A percentile compares a stretch with the other conserved stretches of the same genome.
phyloP scores from a whole-genome alignment of 2,888 invertebrate genomes.

The Nemotelus nigrinus region DNA sequence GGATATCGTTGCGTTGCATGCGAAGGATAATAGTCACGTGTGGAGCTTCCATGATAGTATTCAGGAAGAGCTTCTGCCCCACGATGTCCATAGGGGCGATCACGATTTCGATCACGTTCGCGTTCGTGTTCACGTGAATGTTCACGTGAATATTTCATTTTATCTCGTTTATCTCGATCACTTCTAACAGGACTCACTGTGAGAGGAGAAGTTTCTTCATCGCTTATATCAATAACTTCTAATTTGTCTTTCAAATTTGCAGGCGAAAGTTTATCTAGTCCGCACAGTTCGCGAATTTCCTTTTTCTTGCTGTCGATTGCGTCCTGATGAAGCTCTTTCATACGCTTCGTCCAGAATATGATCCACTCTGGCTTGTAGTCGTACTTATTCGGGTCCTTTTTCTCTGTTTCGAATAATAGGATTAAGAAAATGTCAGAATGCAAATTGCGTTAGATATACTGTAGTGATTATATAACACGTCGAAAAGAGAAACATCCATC shows the following conservation, averaged over 20 bases:
- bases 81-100: slow-evolving; percentile 45
- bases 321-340: slow-evolving; percentile 79
- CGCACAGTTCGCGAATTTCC: slow-evolving; percentile 72
- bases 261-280: slow-evolving; percentile 52
- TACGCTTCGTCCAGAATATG: slow-evolving; percentile 82
- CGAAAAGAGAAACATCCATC: slow-evolving; percentile 1
- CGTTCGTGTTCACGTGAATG: slow-evolving; percentile 45
- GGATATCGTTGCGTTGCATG: slow-evolving; percentile 49
- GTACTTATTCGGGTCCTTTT: slow-evolving; percentile 77
- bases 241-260: slow-evolving; percentile 53
- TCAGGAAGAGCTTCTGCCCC: background rate
- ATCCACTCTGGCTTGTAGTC: slow-evolving; percentile 94
- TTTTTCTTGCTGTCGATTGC: slow-evolving; percentile 74
- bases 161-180: slow-evolving; percentile 46
- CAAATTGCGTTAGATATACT: slow-evolving; percentile 28
- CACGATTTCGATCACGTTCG: slow-evolving; percentile 46
- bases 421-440: background rate
- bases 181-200: slow-evolving; percentile 50
- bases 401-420: slow-evolving; percentile 51
- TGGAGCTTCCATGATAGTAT: slow-evolving; percentile 42
- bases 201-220: slow-evolving; percentile 56
- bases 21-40: slow-evolving; percentile 34
- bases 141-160: slow-evolving; percentile 32
- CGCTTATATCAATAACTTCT: slow-evolving; percentile 61
- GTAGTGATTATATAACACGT: background rate